Percentiles rank a stretch among this genome's conserved stretches.
Conservation (phyloP, 2,888 invertebrate genomes). For the Idaea biselata region DNA sequence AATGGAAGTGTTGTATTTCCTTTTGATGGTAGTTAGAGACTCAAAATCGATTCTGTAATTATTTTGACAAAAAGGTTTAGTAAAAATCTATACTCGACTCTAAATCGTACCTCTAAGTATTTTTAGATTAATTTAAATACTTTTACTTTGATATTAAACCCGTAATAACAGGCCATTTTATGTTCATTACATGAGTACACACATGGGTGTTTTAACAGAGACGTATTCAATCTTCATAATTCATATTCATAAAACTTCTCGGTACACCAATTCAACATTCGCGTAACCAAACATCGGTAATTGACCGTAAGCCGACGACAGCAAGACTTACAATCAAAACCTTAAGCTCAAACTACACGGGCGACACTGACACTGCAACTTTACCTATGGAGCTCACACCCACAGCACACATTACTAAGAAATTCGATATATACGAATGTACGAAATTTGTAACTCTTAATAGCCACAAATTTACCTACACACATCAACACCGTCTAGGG, state of each 20-base stretch:
- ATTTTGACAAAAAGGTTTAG: not conserved
- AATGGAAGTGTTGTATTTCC: not conserved
- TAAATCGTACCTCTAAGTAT: too few relatives aligned
- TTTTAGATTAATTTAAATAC: not conserved
- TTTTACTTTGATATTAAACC: not conserved
- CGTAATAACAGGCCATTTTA: too few relatives aligned
- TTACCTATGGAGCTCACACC: too few relatives aligned
- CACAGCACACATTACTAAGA: too few relatives aligned
- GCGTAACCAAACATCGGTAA: slow-evolving; percentile 12
- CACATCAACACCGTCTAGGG: too few relatives aligned
- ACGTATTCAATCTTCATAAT: not conserved
- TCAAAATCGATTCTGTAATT: not conserved
- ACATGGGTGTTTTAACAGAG: not conserved
- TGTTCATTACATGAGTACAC: not conserved
- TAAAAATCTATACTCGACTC: too few relatives aligned
- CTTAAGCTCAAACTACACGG: not conserved
- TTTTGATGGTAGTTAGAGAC: not conserved
- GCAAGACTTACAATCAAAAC: not conserved
- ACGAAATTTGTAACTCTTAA: too few relatives aligned
- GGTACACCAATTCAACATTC: slow-evolving; percentile 10
- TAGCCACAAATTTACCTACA: too few relatives aligned
- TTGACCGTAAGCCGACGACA: not conserved
- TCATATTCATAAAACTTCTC: slow-evolving; percentile 5
- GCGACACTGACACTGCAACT: too few relatives aligned
- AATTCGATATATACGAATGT: too few relatives aligned